Conservation (phyloP, 2,113 vertebrate genomes). For the Megaceryle maxima region DNA sequence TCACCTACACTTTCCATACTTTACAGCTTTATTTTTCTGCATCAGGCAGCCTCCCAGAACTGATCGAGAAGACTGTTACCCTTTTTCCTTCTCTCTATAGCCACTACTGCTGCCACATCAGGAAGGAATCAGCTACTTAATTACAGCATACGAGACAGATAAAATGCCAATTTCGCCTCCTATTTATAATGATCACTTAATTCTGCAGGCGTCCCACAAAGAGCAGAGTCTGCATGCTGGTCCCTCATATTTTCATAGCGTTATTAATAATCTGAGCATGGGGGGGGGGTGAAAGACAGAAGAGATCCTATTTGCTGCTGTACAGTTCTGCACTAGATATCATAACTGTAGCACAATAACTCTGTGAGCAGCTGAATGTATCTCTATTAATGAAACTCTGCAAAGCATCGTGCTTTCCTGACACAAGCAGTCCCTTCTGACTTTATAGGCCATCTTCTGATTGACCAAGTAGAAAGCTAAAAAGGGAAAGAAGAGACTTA, state of each 20-base stretch:
- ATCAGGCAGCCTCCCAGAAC: not conserved
- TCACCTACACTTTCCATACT: not conserved
- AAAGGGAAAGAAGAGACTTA: not conserved
- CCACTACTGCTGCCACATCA: slow-evolving; percentile 29
- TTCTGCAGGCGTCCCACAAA: slow-evolving; percentile 58
- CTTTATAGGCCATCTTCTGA: not conserved
- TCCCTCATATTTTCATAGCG: slow-evolving; percentile 52
- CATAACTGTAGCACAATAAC: not conserved
- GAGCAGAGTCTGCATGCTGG: slow-evolving; percentile 52
- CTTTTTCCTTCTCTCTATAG: slow-evolving; percentile 28
- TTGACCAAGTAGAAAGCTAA: not conserved
- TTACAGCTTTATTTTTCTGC: not conserved
- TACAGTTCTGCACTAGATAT: not conserved
- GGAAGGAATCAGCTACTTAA: slow-evolving; percentile 65
- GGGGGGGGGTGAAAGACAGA: not conserved
- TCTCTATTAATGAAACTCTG: not conserved
- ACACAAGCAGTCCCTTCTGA: not conserved
- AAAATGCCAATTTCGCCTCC: slow-evolving; percentile 61
- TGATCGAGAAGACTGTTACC: not conserved
- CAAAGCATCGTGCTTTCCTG: not conserved
- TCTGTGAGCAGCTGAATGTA: not conserved
- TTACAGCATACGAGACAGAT: slow-evolving; percentile 49
- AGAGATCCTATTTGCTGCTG: not conserved
- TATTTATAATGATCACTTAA: slow-evolving; percentile 70
- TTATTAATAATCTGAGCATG: slow-evolving; percentile 61